Conservation (phyloP, 37 sponge, comb jelly and placozoan genomes). For the Spongia lamella region DNA sequence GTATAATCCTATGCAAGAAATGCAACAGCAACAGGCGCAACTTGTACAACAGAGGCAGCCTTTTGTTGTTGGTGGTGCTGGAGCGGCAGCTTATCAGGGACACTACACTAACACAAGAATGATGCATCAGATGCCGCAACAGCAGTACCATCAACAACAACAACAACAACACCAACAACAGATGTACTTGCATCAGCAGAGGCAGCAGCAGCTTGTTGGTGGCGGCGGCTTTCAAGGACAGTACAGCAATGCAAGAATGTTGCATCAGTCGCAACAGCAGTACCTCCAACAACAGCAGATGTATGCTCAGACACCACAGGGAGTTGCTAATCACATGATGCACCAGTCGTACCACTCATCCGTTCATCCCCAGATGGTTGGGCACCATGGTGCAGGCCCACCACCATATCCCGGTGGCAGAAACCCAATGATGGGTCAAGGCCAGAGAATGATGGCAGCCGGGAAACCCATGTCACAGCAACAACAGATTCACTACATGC, state of each 20-base stretch:
- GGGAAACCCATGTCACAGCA: background rate
- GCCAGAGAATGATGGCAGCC: too few relatives aligned
- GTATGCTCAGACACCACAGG: background rate
- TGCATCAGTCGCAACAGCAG: background rate
- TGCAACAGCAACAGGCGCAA: background rate
- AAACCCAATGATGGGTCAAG: too few relatives aligned
- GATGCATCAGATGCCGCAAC: background rate
- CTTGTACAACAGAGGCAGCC: background rate
- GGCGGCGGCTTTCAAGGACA: background rate
- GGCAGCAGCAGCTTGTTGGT: background rate
- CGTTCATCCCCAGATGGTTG: too few relatives aligned
- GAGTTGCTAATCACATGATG: background rate
- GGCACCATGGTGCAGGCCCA: too few relatives aligned
- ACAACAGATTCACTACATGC: background rate
- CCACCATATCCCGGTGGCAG: too few relatives aligned
- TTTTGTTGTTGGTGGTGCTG: too few relatives aligned
- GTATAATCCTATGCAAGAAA: background rate
- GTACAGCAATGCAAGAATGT: background rate
- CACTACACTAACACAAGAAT: too few relatives aligned
- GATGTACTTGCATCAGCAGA: background rate
- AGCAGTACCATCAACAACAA: background rate
- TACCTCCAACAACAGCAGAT: background rate
- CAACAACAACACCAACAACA: slow-evolving; percentile 17
- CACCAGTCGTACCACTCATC: too few relatives aligned
- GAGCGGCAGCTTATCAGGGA: too few relatives aligned